Base-by-base conservation (phyloP, 2,113 vertebrate species). In the Dicrurus megarhynchus region DNA sequence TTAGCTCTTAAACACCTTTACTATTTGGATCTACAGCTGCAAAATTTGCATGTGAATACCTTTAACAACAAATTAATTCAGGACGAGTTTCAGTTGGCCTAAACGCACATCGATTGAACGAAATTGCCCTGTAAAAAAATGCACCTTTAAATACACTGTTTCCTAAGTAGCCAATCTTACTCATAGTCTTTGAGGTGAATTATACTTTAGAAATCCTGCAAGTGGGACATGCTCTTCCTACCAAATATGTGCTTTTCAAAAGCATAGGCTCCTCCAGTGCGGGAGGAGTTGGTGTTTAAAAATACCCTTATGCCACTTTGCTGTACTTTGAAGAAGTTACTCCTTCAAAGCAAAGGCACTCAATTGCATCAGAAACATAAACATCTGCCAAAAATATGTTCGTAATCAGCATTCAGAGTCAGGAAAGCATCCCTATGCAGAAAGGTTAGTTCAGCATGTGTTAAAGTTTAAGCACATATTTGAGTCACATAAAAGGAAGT, bases 311-410 rank as follows among this genome's bases (percentile, higher is more conserved):
- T 60, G 28, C 22, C 49, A 46, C 79, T 84, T 73, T 85, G 16
- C 50, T 61, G 16, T 61, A 56, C 44, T 73, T 95, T 49, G 63
- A 89, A 84, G 69, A 89, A 71, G 57, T 64, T 75, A 57, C 12
- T 68, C n/a, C 37, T 88, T 74, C 21, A 88, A 87, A 71, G 35
- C 8, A 59, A 75, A 90, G 35, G 8, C 83, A 67, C 18, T 91
- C 52, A 61, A 14, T 86, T 26, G 3, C 50, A 81, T 84, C 67
- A 92, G 77, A 37, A 68, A 93, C 1, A n/a, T 67, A 89, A 86
- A 94, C 37, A 76, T 26, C 65, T 89, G 74, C 78, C 74, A 94
- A 94, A 91, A 96, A 79, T 76, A 68, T 87, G 70, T 67, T 93
- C 83, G 23, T 55, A 76, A 76, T 82, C 78, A 95, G 79, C 69